phyloP scores from a whole-genome alignment of 2,113 vertebrate species.

The Labrus mixtus region DNA sequence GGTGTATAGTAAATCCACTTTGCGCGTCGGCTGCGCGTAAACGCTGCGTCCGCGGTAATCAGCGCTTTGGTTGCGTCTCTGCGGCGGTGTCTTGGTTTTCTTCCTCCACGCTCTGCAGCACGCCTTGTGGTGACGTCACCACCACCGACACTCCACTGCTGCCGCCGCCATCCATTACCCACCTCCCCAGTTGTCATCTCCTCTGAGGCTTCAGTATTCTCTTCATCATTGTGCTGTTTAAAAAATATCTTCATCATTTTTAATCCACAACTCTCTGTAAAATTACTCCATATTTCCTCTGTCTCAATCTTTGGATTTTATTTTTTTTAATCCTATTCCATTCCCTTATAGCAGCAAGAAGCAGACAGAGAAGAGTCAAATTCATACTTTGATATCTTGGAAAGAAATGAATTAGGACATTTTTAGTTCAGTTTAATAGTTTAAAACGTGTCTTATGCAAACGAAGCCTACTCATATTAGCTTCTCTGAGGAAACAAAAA shows the following conservation, averaged over 20 bases:
- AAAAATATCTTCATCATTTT: no score
- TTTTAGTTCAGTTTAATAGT: background rate
- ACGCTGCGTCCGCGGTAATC: slow-evolving; percentile 71
- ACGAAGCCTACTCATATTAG: background rate
- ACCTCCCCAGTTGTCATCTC: slow-evolving; percentile 9
- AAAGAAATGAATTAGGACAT: no score
- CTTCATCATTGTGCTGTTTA: background rate
- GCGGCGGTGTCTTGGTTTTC: slow-evolving; percentile 81
- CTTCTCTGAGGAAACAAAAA: background rate
- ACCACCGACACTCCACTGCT: background rate
- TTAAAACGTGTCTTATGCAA: background rate
- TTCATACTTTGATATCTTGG: no score
- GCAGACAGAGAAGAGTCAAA: no score
- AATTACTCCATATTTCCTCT: no score
- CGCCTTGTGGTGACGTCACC: slow-evolving; percentile 86
- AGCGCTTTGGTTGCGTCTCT: slow-evolving; percentile 59
- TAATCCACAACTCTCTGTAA: no score
- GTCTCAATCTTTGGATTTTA: no score
- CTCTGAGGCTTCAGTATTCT: background rate
- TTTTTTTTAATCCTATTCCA: no score
- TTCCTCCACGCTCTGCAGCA: slow-evolving; percentile 73
- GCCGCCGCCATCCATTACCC: background rate
- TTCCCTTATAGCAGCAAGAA: no score
- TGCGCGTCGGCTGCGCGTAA: slow-evolving; percentile 57
- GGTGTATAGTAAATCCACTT: slow-evolving; percentile 78